Conservation (phyloP, 2,888 invertebrate genomes). For the Phorcus lineatus region DNA sequence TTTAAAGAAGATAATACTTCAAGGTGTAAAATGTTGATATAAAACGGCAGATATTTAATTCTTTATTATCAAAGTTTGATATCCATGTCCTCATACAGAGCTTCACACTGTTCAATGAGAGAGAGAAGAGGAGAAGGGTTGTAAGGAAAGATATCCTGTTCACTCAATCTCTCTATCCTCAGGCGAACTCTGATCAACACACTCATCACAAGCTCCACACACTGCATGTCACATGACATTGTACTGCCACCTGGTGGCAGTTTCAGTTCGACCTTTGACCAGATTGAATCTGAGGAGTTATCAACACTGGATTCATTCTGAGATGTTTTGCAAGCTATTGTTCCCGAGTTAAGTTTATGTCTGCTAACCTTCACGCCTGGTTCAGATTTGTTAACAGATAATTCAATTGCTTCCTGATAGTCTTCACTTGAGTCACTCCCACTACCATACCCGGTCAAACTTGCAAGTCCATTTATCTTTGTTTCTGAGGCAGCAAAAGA, state of each 20-base stretch:
- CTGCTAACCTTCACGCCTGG: background rate
- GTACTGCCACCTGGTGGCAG: background rate
- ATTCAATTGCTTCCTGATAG: background rate
- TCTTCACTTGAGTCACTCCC: background rate
- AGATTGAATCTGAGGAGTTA: too few species aligned
- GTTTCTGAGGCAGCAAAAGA: too few species aligned
- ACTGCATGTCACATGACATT: background rate
- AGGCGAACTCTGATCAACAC: conserved; percentile 45
- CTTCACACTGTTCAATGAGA: conserved; percentile 40
- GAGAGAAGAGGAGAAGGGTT: conserved; percentile 45
- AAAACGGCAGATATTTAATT: too few species aligned
- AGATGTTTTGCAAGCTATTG: too few species aligned
- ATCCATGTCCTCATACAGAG: conserved; percentile 40
- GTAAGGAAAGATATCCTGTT: conserved; percentile 40
- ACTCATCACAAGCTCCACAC: conserved; percentile 38
- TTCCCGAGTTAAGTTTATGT: background rate
- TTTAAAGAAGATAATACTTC: too few species aligned
- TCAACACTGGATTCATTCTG: too few species aligned
- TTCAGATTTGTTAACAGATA: conserved; percentile 21
- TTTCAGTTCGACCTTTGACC: background rate
- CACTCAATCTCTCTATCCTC: conserved; percentile 45
- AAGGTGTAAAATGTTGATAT: too few species aligned
- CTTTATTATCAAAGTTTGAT: too few species aligned
- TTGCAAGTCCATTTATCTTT: too few species aligned
- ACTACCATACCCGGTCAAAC: too few species aligned